Percentiles rank a stretch among this genome's conserved stretches.
Conservation (phyloP, 2,113 vertebrate species). For the Vulpes lagopus region DNA sequence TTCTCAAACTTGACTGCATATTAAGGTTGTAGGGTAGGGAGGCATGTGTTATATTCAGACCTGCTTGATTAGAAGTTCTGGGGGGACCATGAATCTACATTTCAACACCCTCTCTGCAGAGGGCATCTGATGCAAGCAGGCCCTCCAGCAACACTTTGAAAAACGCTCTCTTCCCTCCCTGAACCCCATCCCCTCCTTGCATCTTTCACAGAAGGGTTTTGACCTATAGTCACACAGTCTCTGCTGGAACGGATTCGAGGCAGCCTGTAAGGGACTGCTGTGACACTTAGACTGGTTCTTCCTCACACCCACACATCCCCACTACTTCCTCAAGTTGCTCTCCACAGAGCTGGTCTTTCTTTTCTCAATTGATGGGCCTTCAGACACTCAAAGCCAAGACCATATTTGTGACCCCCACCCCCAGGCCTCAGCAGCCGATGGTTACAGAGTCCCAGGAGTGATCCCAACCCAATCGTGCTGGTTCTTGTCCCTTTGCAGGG, state of each 20-base stretch:
- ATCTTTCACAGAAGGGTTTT: not conserved
- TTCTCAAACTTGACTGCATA: not conserved
- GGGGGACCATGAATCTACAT: not conserved
- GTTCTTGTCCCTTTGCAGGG: not conserved
- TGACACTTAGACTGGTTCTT: not conserved
- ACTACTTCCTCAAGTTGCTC: not conserved
- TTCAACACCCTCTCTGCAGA: not conserved
- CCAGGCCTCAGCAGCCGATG: not conserved
- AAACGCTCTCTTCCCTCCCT: not conserved
- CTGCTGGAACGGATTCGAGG: not conserved
- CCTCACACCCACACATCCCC: not conserved
- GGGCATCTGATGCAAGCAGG: not conserved
- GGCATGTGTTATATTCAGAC: not conserved
- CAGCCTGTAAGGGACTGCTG: not conserved
- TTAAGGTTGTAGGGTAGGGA: not conserved
- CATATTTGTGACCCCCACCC: not conserved
- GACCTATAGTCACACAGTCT: too few species aligned
- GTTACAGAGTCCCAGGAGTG: not conserved
- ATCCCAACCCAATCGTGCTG: not conserved
- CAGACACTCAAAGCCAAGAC: not conserved
- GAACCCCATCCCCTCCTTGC: not conserved
- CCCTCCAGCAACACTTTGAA: not conserved
- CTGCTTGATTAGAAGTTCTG: not conserved
- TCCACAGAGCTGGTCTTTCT: not conserved
- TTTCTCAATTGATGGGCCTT: not conserved